A percentile compares a stretch with the other conserved stretches of the same genome.
Conservation (phyloP, 2,888 invertebrate genomes). For the Himalopsyche tibetana region DNA sequence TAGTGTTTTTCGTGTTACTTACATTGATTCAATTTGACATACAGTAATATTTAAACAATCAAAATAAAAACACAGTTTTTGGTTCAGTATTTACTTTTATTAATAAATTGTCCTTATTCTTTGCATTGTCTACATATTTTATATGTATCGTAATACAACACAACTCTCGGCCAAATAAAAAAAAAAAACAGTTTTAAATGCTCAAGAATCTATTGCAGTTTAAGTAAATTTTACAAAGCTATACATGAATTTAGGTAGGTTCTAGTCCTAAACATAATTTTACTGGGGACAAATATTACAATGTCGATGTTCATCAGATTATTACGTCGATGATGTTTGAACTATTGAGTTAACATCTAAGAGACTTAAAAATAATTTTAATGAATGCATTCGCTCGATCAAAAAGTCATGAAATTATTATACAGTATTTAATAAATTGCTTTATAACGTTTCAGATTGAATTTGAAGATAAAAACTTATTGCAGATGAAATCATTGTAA, state of each 20-base stretch:
- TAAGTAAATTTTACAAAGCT: conserved; percentile 34
- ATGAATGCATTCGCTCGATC: background rate
- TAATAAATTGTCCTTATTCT: conserved; percentile 38
- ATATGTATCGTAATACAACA: background rate
- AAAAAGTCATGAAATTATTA: background rate
- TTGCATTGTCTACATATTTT: conserved; percentile 31
- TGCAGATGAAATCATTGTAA: conserved; percentile 5
- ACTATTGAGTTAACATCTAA: conserved; percentile 9
- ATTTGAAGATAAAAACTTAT: background rate
- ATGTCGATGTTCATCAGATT: background rate
- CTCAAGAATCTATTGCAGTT: conserved; percentile 25
- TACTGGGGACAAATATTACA: conserved; percentile 9
- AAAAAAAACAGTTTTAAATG: conserved; percentile 26
- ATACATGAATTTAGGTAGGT: conserved; percentile 34
- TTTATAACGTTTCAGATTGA: background rate
- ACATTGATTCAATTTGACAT: too few relatives aligned
- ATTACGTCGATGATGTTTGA: conserved; percentile 2
- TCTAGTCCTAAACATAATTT: conserved; percentile 13
- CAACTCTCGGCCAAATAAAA: conserved; percentile 34
- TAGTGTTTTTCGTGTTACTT: too few relatives aligned
- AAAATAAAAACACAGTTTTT: conserved; percentile 31
- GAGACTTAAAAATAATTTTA: conserved; percentile 18
- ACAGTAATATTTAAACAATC: background rate
- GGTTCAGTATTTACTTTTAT: conserved; percentile 41
- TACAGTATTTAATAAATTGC: background rate